Evolutionary conservation across 2,888 invertebrate species (phyloP), one percentile per base, ranked within the genome.

Genomic region (Gymnoscelis rufifasciata): DNA sequence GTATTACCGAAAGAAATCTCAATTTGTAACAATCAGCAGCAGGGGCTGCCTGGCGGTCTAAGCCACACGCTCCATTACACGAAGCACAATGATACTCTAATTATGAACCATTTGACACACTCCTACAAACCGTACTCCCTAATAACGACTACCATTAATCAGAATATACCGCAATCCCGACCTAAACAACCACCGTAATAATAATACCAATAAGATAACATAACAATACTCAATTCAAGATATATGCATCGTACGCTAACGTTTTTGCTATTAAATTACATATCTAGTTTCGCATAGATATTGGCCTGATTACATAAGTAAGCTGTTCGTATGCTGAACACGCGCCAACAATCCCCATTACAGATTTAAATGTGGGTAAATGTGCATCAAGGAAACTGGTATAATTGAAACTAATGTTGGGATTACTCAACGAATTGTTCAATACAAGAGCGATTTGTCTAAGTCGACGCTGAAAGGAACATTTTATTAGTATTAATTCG

Each of bases 401-500:
- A 80, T 88, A 87, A 88, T 87, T 87, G 86, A 86, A 86, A 88
- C 79, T 83, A 87, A 88, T 87, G 87, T 71, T 67, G 61, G 81
- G 83, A 83, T 88, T 87, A 86, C 81, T 83, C 82, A 71, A 86
- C 84, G 83, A 83, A 83, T 87, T 86, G 86, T 86, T 65, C 83
- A 87, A 87, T 87, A 82, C 83, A 86, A 83, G 63, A 71, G 80
- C 78, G 77, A 88, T 88, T 87, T 87, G 72, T 88, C 78, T 79
- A 83, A 82, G 82, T 86, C 81, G 68, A 56, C 62, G 66, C 65
- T 75, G 68, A 72, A 76, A 76, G 65, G 68, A 63, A 68, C 59
- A 59, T 74, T 74, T 78, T 74, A 79, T 78, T 78, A 62, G 56
- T 64, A 74, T 65, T 68, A 75, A 74, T 74, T 66, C 24, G 41